Base-by-base conservation (phyloP, 2,113 vertebrate genomes). In the Nycticryphes semicollaris region DNA sequence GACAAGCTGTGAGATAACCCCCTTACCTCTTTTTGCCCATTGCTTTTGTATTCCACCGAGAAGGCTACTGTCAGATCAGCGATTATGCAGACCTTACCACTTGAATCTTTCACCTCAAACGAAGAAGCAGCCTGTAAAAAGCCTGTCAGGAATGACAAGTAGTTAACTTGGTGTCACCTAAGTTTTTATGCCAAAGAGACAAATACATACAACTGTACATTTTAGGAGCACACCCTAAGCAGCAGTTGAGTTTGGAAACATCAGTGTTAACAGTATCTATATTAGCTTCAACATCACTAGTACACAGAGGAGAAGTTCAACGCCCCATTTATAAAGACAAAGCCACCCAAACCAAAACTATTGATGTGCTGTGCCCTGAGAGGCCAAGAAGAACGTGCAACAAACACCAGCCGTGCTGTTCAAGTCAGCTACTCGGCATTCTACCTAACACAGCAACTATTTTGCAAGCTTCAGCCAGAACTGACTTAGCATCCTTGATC, bases 41-140 rank as follows among this genome's bases (percentile, higher is more conserved):
- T 35, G 79, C 33, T 93, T 45, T 66, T 89, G 76, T 99, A 99
- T 23, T 94, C 94, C 94, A 98, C 98, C 70, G 84, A 92, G 97
- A 99, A 98, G 37, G 76, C 67, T 17, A 98, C 98, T 9, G 98
- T 98, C 84, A 99, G 97, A 85, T 98, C 77, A 16, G 99, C 98
- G 54, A 98, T 98, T 74, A 99, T 98, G 83, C 99, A 99, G 43
- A 97, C 97, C 17, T 98, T 98, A 60, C 93, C 97, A 13, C 97
- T 98, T 37, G 84, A 70, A 21, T 98, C 96, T 19, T 66, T 98
- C 95, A 99, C 99, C 82, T 98, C 98, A 35, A 99, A 98, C 30
- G 98, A 98, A 33, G 97, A 97, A 12, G 95, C 92, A 59, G 89
- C 41, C 37, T 97, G 97, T 70, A 97, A 48, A 80, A 98, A 95